Conservation (phyloP, 30 jellyfish, hydroid and myxozoan species). For the Chironex yamaguchii region DNA sequence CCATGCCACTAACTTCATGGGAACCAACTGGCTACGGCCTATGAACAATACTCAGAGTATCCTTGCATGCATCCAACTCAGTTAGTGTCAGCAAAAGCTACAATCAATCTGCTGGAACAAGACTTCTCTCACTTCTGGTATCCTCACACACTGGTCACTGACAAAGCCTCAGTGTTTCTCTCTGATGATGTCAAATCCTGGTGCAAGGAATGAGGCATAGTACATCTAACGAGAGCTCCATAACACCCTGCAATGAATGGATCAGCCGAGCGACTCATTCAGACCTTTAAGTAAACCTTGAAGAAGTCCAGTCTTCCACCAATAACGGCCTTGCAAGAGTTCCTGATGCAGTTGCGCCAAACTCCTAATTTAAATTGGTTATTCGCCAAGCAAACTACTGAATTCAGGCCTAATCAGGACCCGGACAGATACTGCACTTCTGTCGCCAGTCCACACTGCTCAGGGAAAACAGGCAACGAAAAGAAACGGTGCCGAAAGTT, state of each 20-base stretch:
- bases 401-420: not conserved
- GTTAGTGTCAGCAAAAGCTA: not conserved
- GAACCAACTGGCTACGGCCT: slow-evolving; percentile 30
- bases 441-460: not conserved
- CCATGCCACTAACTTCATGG: slow-evolving; percentile 27
- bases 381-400: not conserved
- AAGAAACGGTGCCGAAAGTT: too few species aligned
- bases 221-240: not conserved
- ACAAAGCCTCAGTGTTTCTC: not conserved
- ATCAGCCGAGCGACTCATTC: not conserved
- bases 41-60: not conserved
- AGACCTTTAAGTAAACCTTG: not conserved
- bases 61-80: not conserved
- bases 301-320: not conserved
- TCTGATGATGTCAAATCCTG: not conserved
- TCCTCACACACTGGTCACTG: not conserved
- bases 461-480: not conserved
- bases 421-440: not conserved
- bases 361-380: not conserved
- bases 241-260: not conserved
- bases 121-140: not conserved
- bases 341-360: not conserved
- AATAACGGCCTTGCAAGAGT: not conserved
- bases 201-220: not conserved
- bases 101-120: not conserved